A percentile compares a stretch with the other conserved stretches of the same genome.
Conservation (phyloP, 2,113 vertebrate species). For the Nycticebus coucang region DNA sequence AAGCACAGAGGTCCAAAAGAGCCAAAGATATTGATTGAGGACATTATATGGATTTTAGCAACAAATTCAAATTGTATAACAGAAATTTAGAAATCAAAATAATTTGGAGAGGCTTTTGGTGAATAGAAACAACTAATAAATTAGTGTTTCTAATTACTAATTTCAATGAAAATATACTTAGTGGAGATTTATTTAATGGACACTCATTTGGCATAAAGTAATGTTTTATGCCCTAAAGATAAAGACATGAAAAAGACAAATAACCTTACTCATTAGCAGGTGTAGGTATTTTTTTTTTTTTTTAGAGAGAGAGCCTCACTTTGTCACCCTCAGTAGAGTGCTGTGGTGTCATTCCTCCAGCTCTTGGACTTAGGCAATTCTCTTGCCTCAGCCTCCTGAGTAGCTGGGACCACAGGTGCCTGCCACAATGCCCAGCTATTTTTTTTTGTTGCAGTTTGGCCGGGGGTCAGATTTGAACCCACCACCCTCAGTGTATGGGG, state of each 20-base stretch:
- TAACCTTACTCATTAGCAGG: not conserved
- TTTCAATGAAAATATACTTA: slow-evolving; percentile 29
- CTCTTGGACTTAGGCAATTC: too few species aligned
- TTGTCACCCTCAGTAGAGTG: too few species aligned
- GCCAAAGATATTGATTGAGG: not conserved
- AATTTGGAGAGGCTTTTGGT: slow-evolving; percentile 42
- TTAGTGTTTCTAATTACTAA: not conserved
- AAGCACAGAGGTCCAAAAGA: not conserved
- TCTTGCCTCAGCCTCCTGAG: too few species aligned
- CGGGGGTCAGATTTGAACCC: too few species aligned
- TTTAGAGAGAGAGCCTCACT: too few species aligned
- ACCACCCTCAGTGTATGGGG: too few species aligned
- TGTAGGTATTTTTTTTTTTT: not conserved
- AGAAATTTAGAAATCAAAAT: slow-evolving; percentile 37
- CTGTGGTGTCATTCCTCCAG: too few species aligned
- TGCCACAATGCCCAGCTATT: too few species aligned
- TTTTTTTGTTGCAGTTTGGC: too few species aligned
- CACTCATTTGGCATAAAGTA: not conserved
- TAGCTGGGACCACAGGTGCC: too few species aligned
- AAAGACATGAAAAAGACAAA: not conserved
- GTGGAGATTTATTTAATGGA: not conserved
- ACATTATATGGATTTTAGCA: not conserved
- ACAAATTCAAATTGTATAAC: slow-evolving; percentile 9
- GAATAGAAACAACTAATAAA: slow-evolving; percentile 6
- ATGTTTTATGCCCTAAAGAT: slow-evolving; percentile 3